phyloP scores from a whole-genome alignment of 2,888 invertebrate genomes.

The Campopleginae sp. region DNA sequence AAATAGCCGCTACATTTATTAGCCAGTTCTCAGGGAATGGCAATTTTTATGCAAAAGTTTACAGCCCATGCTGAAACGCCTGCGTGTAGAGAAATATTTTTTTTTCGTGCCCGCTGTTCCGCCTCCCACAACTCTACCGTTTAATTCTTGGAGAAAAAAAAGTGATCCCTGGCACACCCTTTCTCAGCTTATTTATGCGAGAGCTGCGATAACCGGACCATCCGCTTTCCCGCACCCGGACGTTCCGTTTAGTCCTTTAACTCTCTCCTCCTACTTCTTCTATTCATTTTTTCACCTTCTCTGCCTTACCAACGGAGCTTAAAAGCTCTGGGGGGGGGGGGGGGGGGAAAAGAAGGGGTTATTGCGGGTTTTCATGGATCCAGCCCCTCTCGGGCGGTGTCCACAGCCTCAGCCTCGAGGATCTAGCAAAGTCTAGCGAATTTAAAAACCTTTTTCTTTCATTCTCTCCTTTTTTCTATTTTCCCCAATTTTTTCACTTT shows the following conservation, averaged over 20 bases:
- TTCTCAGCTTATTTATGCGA: constrained; percentile 77
- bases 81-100: not conserved
- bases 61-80: not conserved
- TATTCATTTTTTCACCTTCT: constrained; percentile 24
- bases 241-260: constrained; percentile 34
- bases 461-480: not conserved
- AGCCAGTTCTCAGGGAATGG: constrained; percentile 26
- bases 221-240: constrained; percentile 55
- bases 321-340: constrained; percentile 74
- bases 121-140: constrained; percentile 18
- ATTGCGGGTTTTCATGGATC: constrained; percentile 29
- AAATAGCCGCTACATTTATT: constrained; percentile 24
- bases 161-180: constrained; percentile 50
- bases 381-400: not conserved
- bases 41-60: constrained; percentile 25
- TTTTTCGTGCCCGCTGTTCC: not conserved
- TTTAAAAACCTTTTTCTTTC: constrained; percentile 46
- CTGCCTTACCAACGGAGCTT: constrained; percentile 75
- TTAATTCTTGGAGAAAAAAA: constrained; percentile 7
- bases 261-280: constrained; percentile 13
- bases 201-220: constrained; percentile 77
- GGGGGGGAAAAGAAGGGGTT: constrained; percentile 56
- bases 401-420: not conserved
- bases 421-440: constrained; percentile 30
- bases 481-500: constrained; percentile 16